Percentiles rank a stretch among this genome's conserved stretches.
Conservation (phyloP, 2,888 invertebrate genomes). For the Alloplasta piceator region DNA sequence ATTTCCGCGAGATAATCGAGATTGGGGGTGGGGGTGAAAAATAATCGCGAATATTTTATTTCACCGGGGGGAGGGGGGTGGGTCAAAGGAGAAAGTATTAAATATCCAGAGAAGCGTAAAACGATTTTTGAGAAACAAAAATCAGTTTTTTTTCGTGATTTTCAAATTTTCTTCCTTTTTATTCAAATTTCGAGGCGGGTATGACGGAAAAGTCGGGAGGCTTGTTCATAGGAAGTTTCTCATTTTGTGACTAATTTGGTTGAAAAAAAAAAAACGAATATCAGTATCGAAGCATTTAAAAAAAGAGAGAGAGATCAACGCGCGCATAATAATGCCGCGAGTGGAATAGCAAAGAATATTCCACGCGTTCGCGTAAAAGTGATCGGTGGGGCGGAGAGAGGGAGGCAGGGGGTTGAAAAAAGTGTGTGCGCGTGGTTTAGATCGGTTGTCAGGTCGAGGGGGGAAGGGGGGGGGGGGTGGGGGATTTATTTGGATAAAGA, state of each 20-base stretch:
- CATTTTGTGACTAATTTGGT: conserved; percentile 14
- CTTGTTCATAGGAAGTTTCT: conserved; percentile 55
- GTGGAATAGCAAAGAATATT: conserved; percentile 6
- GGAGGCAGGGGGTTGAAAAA: background rate
- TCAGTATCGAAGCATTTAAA: no score
- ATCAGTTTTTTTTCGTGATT: no score
- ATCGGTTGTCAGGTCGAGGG: background rate
- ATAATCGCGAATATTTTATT: no score
- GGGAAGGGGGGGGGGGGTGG: background rate
- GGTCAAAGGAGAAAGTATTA: no score
- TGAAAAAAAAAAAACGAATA: no score
- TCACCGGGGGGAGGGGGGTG: no score
- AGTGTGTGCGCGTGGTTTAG: background rate
- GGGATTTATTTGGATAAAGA: conserved; percentile 23
- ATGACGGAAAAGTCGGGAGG: conserved; percentile 81
- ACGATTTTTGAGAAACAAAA: no score
- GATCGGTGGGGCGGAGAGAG: background rate
- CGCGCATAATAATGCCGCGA: background rate
- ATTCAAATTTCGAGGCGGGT: conserved; percentile 64
- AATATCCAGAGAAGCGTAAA: no score
- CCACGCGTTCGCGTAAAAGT: conserved; percentile 4
- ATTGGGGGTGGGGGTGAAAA: no score
- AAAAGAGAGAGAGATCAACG: background rate
- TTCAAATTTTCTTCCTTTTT: background rate
- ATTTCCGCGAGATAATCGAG: no score